Evolutionary conservation across 2,797 vertebrate genomes (phyloP).

Genomic region (Hephaestus fuliginosus): DNA sequence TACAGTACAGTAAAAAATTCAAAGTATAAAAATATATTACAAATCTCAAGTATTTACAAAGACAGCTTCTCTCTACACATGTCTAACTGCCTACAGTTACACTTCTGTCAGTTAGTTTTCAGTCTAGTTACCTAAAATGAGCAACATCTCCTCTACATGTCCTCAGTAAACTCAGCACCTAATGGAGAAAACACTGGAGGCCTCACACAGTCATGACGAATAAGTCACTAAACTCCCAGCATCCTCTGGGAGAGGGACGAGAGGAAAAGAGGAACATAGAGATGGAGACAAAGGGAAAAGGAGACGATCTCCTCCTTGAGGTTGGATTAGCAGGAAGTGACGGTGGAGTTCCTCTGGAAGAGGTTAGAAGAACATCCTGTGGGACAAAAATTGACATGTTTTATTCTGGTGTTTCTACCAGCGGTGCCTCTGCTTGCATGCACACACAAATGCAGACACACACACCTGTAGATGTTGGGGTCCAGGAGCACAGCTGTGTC

Average conservation of each 20-base stretch:
- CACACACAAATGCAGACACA: background rate
- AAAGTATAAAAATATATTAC: constrained; percentile 99
- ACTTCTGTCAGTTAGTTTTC: constrained; percentile 74
- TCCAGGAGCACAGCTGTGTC: constrained; percentile 96
- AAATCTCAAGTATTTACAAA: constrained; percentile 99
- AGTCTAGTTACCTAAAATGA: constrained; percentile 67
- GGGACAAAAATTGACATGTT: background rate
- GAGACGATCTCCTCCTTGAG: constrained; percentile 4
- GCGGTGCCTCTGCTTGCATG: background rate
- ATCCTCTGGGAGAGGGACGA: constrained; percentile 36
- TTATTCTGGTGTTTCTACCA: background rate
- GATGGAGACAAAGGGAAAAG: background rate
- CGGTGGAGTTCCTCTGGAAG: constrained; percentile 11
- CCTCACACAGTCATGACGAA: constrained; percentile 38
- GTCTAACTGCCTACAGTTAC: constrained; percentile 84
- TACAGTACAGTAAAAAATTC: constrained; percentile 82
- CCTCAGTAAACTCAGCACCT: constrained; percentile 72
- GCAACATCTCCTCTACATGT: constrained; percentile 43
- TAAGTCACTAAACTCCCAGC: constrained; percentile 57
- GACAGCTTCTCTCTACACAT: constrained; percentile 86
- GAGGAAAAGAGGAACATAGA: background rate
- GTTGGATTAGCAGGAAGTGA: constrained; percentile 59
- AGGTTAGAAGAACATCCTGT: constrained; percentile 80
- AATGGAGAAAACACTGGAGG: constrained; percentile 54
- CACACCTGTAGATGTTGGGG: constrained; percentile 93